These are phyloP conservation scores for Pristionchus maxplancki DNA, from an alignment of 2,888 invertebrate genomes.

Conservation along the genomic window DNA sequence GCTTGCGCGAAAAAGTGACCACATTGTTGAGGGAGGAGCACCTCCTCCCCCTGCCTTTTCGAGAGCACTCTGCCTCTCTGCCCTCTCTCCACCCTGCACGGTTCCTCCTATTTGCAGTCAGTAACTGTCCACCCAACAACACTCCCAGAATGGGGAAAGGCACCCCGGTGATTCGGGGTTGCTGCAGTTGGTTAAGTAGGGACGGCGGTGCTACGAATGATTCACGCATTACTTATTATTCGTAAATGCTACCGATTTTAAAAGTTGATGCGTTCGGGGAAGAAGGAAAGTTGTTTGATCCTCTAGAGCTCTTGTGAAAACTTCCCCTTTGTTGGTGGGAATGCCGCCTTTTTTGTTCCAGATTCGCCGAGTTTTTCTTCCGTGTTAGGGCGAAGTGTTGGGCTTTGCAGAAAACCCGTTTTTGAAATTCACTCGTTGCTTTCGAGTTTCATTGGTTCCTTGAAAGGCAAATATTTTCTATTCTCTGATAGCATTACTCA, in stretches of 20 bases:
- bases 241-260: too few relatives aligned
- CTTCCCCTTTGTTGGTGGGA: not conserved
- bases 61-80: not conserved
- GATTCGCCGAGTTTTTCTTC: not conserved
- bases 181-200: not conserved
- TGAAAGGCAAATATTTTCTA: too few relatives aligned
- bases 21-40: not conserved
- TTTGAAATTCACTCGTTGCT: too few relatives aligned
- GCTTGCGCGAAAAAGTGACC: constrained; percentile 14
- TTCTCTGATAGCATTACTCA: too few relatives aligned
- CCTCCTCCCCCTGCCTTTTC: not conserved
- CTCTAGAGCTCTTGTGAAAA: not conserved
- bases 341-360: constrained; percentile 5
- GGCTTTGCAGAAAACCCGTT: too few relatives aligned
- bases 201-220: not conserved
- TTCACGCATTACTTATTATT: too few relatives aligned
- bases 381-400: not conserved
- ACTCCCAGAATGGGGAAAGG: not conserved
- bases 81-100: not conserved
- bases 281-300: not conserved
- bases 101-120: constrained; percentile 6
- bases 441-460: too few relatives aligned
- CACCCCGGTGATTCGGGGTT: not conserved
- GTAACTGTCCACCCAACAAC: not conserved
- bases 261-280: not conserved